Percentiles rank a stretch among this genome's conserved stretches.
Conservation (phyloP, 2,797 vertebrate species). For the Periparus ater region DNA sequence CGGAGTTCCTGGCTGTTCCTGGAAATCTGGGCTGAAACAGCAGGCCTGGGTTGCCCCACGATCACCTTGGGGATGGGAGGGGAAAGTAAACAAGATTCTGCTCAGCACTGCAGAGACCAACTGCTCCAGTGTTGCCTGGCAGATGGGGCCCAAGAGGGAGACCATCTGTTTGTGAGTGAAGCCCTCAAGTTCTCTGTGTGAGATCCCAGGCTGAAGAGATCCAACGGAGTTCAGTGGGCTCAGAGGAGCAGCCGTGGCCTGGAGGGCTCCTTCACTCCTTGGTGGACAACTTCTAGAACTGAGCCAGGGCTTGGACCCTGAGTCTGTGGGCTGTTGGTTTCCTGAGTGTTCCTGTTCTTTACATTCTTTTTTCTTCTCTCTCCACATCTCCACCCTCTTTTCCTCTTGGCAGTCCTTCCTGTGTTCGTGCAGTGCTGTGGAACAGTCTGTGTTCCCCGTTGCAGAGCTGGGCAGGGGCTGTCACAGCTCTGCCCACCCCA, state of each 20-base stretch:
- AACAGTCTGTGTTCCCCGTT: rapidly evolving
- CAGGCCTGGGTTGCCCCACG: not conserved
- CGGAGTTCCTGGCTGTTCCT: not conserved
- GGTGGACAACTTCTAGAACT: not conserved
- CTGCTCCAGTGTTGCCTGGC: conserved; percentile 51
- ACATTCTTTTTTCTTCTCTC: not conserved
- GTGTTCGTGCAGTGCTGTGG: rapidly evolving
- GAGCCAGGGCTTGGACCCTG: not conserved
- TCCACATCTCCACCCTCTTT: not conserved
- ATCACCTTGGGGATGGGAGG: conserved; percentile 21
- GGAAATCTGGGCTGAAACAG: not conserved
- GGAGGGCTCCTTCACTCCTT: not conserved
- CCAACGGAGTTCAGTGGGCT: not conserved
- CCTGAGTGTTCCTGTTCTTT: not conserved
- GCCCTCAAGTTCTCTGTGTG: not conserved
- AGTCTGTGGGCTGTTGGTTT: not conserved
- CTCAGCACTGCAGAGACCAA: conserved; percentile 32
- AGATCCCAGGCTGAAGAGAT: not conserved
- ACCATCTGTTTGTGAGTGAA: conserved; percentile 30
- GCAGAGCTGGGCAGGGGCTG: not conserved
- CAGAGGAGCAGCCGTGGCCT: not conserved
- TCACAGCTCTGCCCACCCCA: not conserved
- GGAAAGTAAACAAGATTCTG: conserved; percentile 52
- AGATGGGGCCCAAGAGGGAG: conserved; percentile 53
- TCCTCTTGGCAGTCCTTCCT: not conserved